phyloP scores from a whole-genome alignment of 2,113 vertebrate genomes.

The Pomatorhinus ruficollis region DNA sequence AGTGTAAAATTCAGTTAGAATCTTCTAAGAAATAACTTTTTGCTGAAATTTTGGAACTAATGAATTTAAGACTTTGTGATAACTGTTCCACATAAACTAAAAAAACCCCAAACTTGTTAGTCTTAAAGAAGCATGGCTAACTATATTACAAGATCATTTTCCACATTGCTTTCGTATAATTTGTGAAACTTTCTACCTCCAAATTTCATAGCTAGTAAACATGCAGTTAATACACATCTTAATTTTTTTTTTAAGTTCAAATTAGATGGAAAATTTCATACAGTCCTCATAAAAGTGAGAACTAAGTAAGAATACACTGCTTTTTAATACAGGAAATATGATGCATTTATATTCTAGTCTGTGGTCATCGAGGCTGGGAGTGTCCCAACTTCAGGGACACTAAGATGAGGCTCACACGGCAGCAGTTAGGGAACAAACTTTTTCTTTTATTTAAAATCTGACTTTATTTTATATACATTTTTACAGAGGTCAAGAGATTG shows the following conservation, averaged over 20 bases:
- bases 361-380: too few relatives aligned
- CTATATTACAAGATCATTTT: not conserved
- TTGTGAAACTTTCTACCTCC: not conserved
- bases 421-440: too few relatives aligned
- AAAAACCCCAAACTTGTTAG: not conserved
- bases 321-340: not conserved
- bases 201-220: not conserved
- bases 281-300: not conserved
- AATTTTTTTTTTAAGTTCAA: not conserved
- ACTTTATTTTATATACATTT: too few relatives aligned
- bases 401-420: too few relatives aligned
- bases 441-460: too few relatives aligned
- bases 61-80: not conserved
- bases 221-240: not conserved
- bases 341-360: not conserved
- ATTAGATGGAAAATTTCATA: not conserved
- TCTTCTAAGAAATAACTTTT: not conserved
- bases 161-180: not conserved
- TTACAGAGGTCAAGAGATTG: too few relatives aligned
- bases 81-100: not conserved
- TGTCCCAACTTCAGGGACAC: too few relatives aligned
- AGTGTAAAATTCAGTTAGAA: not conserved
- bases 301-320: not conserved
- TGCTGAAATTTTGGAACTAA: not conserved
- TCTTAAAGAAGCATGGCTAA: not conserved